A percentile compares a stretch with the other conserved stretches of the same genome.
Conservation (phyloP, 2,113 vertebrate genomes). For the Miniopterus natalensis region DNA sequence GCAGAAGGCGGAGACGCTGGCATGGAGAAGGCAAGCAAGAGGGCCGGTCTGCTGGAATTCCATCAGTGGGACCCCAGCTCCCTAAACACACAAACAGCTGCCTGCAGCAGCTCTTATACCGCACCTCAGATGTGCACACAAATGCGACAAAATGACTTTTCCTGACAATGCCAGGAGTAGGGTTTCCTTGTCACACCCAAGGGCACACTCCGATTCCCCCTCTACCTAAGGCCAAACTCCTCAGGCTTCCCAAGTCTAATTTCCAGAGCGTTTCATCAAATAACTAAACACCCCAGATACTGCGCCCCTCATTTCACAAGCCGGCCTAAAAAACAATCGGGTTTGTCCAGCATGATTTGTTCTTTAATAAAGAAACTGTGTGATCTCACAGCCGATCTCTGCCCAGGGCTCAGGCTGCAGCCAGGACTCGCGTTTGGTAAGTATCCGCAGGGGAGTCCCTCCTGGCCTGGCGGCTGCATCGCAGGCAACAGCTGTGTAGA, state of each 20-base stretch:
- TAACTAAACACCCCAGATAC: constrained; percentile 7
- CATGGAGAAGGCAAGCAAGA: too few relatives aligned
- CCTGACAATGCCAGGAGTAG: not conserved
- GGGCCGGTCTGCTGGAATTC: not conserved
- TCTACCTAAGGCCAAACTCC: not conserved
- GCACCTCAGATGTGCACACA: not conserved
- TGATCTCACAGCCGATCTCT: constrained; percentile 77
- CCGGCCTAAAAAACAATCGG: constrained; percentile 71
- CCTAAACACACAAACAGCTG: not conserved
- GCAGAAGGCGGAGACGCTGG: not conserved
- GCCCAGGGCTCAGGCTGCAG: constrained; percentile 71
- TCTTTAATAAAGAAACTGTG: constrained; percentile 80
- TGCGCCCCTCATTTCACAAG: constrained; percentile 32
- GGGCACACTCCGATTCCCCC: not conserved
- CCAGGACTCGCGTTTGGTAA: constrained; percentile 45
- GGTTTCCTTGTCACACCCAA: not conserved
- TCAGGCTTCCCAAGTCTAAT: constrained; percentile 9
- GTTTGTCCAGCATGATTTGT: constrained; percentile 81
- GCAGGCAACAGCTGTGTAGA: constrained; percentile 19
- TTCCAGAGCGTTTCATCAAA: constrained; percentile 37
- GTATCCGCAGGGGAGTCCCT: constrained; percentile 47
- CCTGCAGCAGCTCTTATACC: fast-evolving
- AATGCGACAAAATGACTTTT: not conserved
- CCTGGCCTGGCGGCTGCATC: not conserved
- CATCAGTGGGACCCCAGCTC: not conserved